These are phyloP conservation scores for Erannis defoliaria DNA, from an alignment of 2,888 invertebrate species.

Conservation along the genomic window DNA sequence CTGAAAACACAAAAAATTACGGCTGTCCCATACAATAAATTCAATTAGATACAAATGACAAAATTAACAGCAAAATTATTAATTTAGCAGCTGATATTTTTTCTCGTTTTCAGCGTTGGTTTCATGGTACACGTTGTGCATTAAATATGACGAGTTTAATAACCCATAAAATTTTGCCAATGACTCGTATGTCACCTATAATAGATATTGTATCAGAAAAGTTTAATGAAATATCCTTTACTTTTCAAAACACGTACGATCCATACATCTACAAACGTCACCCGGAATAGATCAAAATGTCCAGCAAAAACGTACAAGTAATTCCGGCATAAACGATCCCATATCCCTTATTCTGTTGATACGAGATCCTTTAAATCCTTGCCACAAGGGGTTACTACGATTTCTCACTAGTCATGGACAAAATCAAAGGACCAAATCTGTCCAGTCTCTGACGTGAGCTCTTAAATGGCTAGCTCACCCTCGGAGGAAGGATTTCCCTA, in stretches of 20 bases:
- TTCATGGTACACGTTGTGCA: no score
- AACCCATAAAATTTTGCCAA: no score
- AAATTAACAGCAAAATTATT: no score
- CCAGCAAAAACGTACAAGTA: conserved; percentile 63
- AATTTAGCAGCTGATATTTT: no score
- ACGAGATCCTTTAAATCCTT: conserved; percentile 71
- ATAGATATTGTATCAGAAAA: not conserved
- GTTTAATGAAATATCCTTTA: not conserved
- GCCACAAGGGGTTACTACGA: conserved; percentile 50
- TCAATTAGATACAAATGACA: no score
- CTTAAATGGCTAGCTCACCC: conserved; percentile 11
- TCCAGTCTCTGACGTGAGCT: conserved; percentile 6
- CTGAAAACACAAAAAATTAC: no score
- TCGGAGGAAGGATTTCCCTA: no score
- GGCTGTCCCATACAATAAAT: no score
- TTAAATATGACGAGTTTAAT: no score
- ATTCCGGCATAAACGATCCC: conserved; percentile 63
- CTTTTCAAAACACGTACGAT: conserved; percentile 7
- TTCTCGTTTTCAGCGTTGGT: no score
- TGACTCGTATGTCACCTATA: no score
- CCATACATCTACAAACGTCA: conserved; percentile 39
- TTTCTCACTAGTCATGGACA: conserved; percentile 18
- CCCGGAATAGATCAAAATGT: conserved; percentile 57
- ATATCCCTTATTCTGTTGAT: conserved; percentile 63
- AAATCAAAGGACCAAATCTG: conserved; percentile 18